phyloP scores from a whole-genome alignment of 2,113 vertebrate species.

The Fregetta grallaria region DNA sequence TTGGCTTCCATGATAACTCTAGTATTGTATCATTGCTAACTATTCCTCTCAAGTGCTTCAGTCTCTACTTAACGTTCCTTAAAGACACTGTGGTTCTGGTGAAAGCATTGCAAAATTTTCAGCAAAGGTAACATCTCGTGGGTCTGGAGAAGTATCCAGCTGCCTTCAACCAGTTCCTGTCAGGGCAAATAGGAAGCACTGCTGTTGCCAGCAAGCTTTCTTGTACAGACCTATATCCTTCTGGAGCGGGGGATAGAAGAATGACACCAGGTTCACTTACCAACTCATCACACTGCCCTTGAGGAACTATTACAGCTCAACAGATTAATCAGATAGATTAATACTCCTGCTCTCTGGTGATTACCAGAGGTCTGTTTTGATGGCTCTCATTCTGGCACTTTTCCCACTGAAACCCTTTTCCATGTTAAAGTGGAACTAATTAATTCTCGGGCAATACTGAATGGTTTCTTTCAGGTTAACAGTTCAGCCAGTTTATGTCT shows the following conservation, averaged over 20 bases:
- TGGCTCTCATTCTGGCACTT: constrained; percentile 38
- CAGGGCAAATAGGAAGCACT: neutral
- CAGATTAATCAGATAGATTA: constrained; percentile 60
- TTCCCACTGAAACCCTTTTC: constrained; percentile 48
- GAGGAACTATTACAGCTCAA: constrained; percentile 44
- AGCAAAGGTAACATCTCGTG: neutral
- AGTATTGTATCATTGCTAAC: neutral
- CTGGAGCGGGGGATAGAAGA: neutral
- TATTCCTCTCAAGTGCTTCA: neutral
- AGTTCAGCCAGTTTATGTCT: constrained; percentile 29
- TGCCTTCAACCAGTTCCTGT: neutral
- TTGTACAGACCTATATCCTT: neutral
- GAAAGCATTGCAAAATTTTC: neutral
- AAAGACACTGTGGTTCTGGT: neutral
- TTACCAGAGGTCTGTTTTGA: constrained; percentile 55
- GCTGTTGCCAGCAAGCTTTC: neutral
- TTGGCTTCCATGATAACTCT: neutral
- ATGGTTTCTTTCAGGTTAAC: constrained; percentile 47
- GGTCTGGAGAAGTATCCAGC: neutral
- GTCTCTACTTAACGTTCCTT: neutral
- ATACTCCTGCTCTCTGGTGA: constrained; percentile 50
- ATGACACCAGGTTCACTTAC: neutral
- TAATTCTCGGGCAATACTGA: constrained; percentile 57
- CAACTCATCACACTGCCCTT: constrained; percentile 40
- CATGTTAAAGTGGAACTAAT: constrained; percentile 59